phyloP scores from a whole-genome alignment of 2,113 vertebrate species.

The Seriola dumerili region DNA sequence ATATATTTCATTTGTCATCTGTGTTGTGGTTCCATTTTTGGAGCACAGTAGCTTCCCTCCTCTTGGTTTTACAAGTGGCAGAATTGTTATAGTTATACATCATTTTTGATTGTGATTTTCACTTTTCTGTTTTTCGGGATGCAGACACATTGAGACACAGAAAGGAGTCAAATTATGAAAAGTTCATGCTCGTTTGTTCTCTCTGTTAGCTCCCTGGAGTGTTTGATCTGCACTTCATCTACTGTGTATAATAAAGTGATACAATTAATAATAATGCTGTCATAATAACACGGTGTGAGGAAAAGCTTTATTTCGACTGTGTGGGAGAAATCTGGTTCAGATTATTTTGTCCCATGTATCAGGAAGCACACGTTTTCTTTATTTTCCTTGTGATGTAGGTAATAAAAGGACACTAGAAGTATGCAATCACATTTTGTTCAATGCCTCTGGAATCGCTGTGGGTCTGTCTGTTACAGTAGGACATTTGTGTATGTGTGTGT shows the following conservation, averaged over 20 bases:
- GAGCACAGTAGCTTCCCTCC: neutral
- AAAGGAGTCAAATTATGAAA: constrained; percentile 44
- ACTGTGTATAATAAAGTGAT: constrained; percentile 2
- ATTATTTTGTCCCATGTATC: neutral
- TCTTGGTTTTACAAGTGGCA: constrained; percentile 22
- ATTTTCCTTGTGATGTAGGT: neutral
- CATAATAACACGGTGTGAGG: constrained; percentile 25
- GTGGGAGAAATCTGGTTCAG: neutral
- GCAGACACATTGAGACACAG: constrained; percentile 12
- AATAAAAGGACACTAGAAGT: neutral
- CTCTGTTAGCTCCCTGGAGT: constrained; percentile 22
- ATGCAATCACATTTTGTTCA: constrained; percentile 5
- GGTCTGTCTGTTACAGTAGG: neutral
- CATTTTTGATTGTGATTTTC: constrained; percentile 18
- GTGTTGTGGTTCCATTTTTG: constrained; percentile 33
- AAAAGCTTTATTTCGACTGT: neutral
- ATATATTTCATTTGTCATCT: constrained; percentile 27
- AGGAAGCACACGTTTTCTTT: neutral
- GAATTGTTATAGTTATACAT: constrained; percentile 38
- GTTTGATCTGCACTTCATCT: constrained; percentile 46
- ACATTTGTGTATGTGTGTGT: constrained; percentile 18
- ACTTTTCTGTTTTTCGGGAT: constrained; percentile 21
- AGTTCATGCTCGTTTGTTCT: constrained; percentile 8
- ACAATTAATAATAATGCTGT: constrained; percentile 24
- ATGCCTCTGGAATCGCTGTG: neutral